Conservation (phyloP, 2,797 vertebrate genomes). For the Anabas testudineus region DNA sequence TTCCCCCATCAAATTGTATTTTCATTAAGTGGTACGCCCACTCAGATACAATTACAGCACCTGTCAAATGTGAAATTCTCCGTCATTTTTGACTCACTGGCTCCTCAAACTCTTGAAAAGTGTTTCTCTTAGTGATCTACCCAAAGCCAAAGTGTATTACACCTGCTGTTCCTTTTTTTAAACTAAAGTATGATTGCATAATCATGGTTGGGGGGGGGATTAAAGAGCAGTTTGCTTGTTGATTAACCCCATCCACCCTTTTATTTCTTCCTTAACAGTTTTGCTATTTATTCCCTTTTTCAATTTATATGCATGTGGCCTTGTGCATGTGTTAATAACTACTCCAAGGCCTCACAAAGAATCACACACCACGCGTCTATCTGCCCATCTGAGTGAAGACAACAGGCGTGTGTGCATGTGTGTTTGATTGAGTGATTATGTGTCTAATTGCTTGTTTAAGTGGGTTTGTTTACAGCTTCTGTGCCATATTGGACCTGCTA, state of each 20-base stretch:
- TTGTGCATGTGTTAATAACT: constrained; percentile 17
- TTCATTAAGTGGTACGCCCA: neutral
- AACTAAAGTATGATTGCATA: neutral
- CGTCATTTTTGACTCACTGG: too few relatives aligned
- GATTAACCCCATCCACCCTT: neutral
- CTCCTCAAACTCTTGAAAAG: too few relatives aligned
- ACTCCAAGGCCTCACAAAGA: constrained; percentile 1
- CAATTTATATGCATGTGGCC: neutral
- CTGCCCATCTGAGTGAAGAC: constrained; percentile 23
- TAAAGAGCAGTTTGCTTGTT: neutral
- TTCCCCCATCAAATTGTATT: neutral
- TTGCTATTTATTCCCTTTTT: constrained; percentile 13
- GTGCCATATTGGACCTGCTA: constrained; percentile 63
- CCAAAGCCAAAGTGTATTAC: neutral
- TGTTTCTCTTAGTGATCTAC: neutral
- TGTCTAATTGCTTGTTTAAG: constrained; percentile 68
- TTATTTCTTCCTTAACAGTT: neutral
- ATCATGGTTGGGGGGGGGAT: neutral
- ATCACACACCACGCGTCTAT: constrained; percentile 17
- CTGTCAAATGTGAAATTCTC: too few relatives aligned
- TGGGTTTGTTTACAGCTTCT: constrained; percentile 61
- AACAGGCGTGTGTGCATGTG: constrained; percentile 6
- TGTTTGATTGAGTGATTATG: constrained; percentile 55
- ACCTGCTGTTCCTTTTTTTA: neutral
- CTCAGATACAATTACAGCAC: too few relatives aligned